phyloP scores from a whole-genome alignment of 2,797 vertebrate species.

The Alcedo quadribrachys region DNA sequence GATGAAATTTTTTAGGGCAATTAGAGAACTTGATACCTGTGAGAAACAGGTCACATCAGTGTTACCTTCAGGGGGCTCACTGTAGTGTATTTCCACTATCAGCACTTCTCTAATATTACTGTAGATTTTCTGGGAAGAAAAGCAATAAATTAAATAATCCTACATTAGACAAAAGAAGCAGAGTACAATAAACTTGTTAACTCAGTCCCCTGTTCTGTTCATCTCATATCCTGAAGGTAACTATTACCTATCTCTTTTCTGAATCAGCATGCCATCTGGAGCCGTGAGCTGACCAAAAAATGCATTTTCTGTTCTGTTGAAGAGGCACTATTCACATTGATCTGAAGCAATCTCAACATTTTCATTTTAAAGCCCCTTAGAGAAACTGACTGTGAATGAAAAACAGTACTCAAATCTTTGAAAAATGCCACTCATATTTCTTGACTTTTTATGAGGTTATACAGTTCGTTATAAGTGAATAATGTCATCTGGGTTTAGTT shows the following conservation, averaged over 20 bases:
- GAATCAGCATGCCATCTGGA: constrained; percentile 28
- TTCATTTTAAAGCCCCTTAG: background rate
- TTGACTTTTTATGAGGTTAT: background rate
- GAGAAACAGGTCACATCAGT: constrained; percentile 57
- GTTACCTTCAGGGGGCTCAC: constrained; percentile 50
- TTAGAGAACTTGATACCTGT: constrained; percentile 67
- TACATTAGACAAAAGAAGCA: constrained; percentile 34
- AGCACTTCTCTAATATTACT: constrained; percentile 54
- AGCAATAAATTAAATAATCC: constrained; percentile 56
- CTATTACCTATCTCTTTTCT: constrained; percentile 35
- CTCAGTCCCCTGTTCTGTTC: constrained; percentile 17
- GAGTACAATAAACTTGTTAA: constrained; percentile 48
- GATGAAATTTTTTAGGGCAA: constrained; percentile 59
- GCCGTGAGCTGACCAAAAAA: background rate
- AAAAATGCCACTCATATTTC: background rate
- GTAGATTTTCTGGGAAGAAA: constrained; percentile 29
- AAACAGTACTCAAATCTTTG: background rate
- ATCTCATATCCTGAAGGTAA: constrained; percentile 38
- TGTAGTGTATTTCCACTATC: constrained; percentile 38
- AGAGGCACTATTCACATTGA: background rate
- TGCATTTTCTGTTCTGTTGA: background rate
- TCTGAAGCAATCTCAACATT: background rate
- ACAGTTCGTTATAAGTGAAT: background rate
- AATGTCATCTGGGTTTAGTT: background rate
- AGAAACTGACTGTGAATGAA: background rate